These are phyloP conservation scores for Ceryle rudis DNA, from an alignment of 2,797 vertebrate species.

Conservation along the genomic window DNA sequence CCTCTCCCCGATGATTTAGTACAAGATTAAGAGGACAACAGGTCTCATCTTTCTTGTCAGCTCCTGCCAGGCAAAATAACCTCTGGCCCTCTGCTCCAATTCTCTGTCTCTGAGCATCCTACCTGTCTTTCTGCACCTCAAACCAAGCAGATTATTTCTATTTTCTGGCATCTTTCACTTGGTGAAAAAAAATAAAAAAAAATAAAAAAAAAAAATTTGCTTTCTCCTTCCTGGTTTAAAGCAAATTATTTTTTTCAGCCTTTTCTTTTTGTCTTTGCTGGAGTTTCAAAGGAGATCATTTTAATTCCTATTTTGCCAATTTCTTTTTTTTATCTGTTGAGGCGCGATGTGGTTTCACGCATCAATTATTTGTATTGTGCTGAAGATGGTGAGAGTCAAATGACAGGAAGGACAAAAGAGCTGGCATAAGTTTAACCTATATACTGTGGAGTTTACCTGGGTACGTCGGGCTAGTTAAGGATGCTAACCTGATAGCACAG, in stretches of 20 bases:
- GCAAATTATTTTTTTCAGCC: background rate
- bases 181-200: background rate
- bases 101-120: background rate
- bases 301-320: background rate
- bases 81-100: background rate
- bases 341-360: background rate
- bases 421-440: background rate
- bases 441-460: background rate
- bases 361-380: constrained; percentile 43
- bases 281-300: background rate
- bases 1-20: background rate
- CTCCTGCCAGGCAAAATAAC: background rate
- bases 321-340: background rate
- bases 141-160: background rate
- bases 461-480: background rate
- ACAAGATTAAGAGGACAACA: background rate
- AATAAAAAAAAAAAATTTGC: background rate
- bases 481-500: background rate
- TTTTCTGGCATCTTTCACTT: background rate
- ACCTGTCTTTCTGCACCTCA: background rate
- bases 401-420: background rate
- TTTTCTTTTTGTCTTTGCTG: background rate
- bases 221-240: background rate
- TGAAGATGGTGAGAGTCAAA: background rate
- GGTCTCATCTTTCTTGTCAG: background rate